These are phyloP conservation scores for Eurytoma adleriae DNA, from an alignment of 2,888 invertebrate species.

Conservation along the genomic window DNA sequence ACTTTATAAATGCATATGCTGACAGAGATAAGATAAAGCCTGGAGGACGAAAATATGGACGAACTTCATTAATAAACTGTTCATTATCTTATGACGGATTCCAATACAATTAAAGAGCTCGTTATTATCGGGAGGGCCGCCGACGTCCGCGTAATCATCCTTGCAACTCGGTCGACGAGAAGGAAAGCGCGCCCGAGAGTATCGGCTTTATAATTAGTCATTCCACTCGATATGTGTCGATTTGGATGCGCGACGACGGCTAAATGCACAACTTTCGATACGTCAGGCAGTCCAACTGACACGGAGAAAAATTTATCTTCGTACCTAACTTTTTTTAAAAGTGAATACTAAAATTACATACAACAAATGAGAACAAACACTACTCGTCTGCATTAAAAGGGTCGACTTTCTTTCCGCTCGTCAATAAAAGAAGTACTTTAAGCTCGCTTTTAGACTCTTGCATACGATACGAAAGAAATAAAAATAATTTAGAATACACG, in stretches of 20 bases:
- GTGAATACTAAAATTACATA: too few species aligned
- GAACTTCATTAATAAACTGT: constrained; percentile 46
- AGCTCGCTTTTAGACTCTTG: too few species aligned
- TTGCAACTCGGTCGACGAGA: constrained; percentile 22
- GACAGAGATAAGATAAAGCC: neutral
- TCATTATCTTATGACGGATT: constrained; percentile 64
- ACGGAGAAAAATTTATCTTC: too few species aligned
- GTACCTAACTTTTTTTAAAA: too few species aligned
- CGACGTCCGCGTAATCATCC: constrained; percentile 11
- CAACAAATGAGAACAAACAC: too few species aligned
- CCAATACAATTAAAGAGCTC: constrained; percentile 70
- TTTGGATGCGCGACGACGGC: neutral
- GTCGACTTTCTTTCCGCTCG: too few species aligned
- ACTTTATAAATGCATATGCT: neutral
- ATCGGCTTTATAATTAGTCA: constrained; percentile 37
- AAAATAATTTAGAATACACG: too few species aligned
- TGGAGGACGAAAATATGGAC: neutral
- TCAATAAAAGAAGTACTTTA: too few species aligned
- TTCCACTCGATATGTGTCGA: constrained; percentile 2
- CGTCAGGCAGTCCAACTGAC: too few species aligned
- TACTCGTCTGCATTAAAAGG: too few species aligned
- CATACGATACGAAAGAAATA: too few species aligned
- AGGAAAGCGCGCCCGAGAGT: neutral
- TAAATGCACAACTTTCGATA: too few species aligned
- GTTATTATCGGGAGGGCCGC: constrained; percentile 57